Evolutionary conservation across 1,140 invertebrate species (phyloP).

Genomic region (Melipona quadrifasciata): DNA sequence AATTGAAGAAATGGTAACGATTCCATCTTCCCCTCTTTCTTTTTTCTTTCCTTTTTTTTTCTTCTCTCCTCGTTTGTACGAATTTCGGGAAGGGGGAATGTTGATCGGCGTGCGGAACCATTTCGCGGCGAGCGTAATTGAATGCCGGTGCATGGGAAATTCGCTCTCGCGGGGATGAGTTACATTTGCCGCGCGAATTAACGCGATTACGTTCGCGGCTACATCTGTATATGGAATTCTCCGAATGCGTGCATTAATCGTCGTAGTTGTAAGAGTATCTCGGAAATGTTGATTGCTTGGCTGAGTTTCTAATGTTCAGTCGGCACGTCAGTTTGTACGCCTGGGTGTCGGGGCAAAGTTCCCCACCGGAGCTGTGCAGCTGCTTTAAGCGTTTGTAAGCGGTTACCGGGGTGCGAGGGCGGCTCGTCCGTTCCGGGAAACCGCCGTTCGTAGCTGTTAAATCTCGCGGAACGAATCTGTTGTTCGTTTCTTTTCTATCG

Average conservation of each 20-base stretch:
- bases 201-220: conserved; percentile 52
- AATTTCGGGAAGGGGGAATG: background rate
- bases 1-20: background rate
- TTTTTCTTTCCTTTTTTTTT: too few species aligned
- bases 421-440: conserved; percentile 15
- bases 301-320: conserved; percentile 65
- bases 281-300: conserved; percentile 67
- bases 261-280: conserved; percentile 66
- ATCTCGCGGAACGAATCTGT: conserved; percentile 26
- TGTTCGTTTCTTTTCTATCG: too few species aligned
- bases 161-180: conserved; percentile 42
- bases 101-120: background rate
- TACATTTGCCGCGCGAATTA: conserved; percentile 59
- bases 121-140: conserved; percentile 23
- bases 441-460: conserved; percentile 36
- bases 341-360: conserved; percentile 50
- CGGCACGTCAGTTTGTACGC: conserved; percentile 63
- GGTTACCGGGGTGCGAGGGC: conserved; percentile 14
- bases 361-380: conserved; percentile 36
- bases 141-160: conserved; percentile 30
- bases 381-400: conserved; percentile 38
- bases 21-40: too few species aligned
- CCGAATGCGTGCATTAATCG: conserved; percentile 60
- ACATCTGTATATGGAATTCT: conserved; percentile 58
- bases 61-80: background rate